Evolutionary conservation across 1,140 invertebrate genomes (phyloP).

Genomic region (Drosophila aff.): DNA sequence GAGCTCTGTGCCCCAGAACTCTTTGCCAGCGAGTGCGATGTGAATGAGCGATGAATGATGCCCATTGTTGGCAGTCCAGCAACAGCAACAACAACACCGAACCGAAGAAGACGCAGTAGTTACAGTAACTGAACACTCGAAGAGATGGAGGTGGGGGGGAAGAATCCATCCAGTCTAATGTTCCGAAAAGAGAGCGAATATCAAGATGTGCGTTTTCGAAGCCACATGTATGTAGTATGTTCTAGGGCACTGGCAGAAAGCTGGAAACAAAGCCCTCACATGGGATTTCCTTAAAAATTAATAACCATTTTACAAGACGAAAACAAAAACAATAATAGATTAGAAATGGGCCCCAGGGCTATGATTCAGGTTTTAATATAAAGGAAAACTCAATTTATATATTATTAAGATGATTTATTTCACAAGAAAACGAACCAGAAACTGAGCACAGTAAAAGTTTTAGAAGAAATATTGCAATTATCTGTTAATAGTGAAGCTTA

Average conservation of each 20-base stretch:
- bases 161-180: slow-evolving; percentile 48
- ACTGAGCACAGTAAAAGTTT: not conserved
- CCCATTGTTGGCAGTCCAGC: slow-evolving; percentile 66
- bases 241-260: not conserved
- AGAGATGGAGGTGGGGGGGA: not conserved
- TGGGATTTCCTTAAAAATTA: not conserved
- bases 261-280: not conserved
- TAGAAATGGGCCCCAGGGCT: not conserved
- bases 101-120: slow-evolving; percentile 64
- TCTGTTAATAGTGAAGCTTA: not conserved
- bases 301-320: not conserved
- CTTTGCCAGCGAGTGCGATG: slow-evolving; percentile 42
- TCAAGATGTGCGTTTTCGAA: slow-evolving; percentile 11
- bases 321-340: not conserved
- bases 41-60: slow-evolving; percentile 79
- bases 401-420: not conserved
- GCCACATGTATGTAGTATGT: slow-evolving; percentile 11
- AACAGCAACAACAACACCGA: slow-evolving; percentile 7
- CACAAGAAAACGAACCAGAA: not conserved
- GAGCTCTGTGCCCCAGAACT: slow-evolving; percentile 50
- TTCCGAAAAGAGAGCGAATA: slow-evolving; percentile 59
- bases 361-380: not conserved
- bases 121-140: slow-evolving; percentile 42
- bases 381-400: not conserved
- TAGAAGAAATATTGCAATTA: not conserved